Conservation (phyloP, 64 coral and sea anemone species). For the Actinia equina region DNA sequence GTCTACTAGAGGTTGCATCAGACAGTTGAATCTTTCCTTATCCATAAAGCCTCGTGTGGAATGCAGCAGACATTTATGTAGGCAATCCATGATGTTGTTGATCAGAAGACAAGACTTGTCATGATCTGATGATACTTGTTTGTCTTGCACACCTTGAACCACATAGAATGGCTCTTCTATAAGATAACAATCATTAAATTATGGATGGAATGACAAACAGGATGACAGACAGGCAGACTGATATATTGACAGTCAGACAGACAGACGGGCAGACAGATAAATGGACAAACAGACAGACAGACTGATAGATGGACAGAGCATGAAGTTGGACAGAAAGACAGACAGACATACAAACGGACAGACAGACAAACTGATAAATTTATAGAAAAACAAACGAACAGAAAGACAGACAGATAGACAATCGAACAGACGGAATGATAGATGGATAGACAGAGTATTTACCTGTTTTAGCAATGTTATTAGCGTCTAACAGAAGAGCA, state of each 20-base stretch:
- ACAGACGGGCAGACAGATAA: no score
- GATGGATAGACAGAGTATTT: slow-evolving; percentile 6
- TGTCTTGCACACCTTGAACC: slow-evolving; percentile 8
- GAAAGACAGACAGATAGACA: no score
- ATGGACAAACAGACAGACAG: no score
- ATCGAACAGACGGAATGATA: background rate
- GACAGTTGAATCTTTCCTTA: slow-evolving; percentile 79
- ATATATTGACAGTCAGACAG: background rate
- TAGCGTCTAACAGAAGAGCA: slow-evolving; percentile 62
- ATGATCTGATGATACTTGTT: background rate
- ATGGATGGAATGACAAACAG: no score
- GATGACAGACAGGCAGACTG: no score
- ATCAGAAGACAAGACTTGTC: slow-evolving; percentile 29
- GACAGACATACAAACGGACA: no score
- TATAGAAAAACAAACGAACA: no score
- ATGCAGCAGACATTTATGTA: slow-evolving; percentile 88
- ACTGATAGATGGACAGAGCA: no score
- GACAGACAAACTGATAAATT: no score
- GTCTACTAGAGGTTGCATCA: slow-evolving; percentile 84
- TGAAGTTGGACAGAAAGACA: no score
- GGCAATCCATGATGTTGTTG: slow-evolving; percentile 71
- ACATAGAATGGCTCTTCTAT: slow-evolving; percentile 52
- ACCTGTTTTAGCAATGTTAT: slow-evolving; percentile 84
- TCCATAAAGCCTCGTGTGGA: slow-evolving; percentile 82
- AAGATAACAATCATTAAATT: background rate